phyloP scores from a whole-genome alignment of 2,113 vertebrate species.

The cat (Felis catus) region DNA sequence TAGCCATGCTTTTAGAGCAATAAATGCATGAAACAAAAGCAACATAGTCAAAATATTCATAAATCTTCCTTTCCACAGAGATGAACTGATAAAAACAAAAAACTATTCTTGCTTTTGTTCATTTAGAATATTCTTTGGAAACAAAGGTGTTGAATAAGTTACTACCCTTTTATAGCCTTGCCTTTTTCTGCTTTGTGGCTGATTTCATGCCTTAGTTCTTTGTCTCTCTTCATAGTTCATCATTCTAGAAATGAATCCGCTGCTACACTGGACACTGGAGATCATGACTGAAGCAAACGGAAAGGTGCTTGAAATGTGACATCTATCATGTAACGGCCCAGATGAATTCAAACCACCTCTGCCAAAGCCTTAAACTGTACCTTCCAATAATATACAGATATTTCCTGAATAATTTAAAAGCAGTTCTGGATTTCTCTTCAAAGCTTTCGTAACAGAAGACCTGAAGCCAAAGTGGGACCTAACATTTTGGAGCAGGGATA shows the following conservation, averaged over 20 bases:
- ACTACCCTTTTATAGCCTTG: not conserved
- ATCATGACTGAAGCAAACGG: not conserved
- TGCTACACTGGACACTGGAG: not conserved
- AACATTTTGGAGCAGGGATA: not conserved
- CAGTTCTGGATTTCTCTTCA: not conserved
- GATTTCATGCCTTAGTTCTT: not conserved
- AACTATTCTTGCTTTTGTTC: not conserved
- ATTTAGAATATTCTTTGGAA: not conserved
- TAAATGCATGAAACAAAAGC: not conserved
- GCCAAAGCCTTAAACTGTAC: not conserved
- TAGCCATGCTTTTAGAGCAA: not conserved
- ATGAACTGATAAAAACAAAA: not conserved
- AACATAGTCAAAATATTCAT: not conserved
- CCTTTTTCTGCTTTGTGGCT: not conserved
- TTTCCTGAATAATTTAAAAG: conserved; percentile 13
- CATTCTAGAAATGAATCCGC: not conserved
- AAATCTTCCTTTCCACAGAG: not conserved
- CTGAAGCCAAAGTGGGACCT: not conserved
- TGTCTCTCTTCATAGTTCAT: not conserved
- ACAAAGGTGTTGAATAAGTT: not conserved
- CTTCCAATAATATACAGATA: not conserved
- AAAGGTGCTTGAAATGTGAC: not conserved
- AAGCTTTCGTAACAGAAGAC: not conserved
- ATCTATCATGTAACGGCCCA: not conserved
- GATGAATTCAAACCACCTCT: not conserved